Evolutionary conservation across 2,113 vertebrate species (phyloP).

Genomic region (Eublepharis macularius): DNA sequence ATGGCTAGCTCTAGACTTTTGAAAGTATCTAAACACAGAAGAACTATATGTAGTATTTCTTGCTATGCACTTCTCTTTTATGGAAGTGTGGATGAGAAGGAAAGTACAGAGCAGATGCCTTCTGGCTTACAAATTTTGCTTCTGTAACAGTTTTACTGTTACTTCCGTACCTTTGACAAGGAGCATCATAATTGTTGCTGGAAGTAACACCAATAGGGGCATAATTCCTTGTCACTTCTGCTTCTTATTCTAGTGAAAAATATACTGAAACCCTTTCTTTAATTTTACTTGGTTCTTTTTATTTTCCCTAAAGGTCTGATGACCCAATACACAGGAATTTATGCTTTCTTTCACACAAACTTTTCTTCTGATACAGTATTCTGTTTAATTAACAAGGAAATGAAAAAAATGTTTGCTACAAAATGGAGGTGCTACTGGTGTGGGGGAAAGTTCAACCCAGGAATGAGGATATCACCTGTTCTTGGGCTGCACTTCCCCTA

Average conservation of each 20-base stretch:
- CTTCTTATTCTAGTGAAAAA: neutral
- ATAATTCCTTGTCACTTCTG: neutral
- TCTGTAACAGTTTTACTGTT: neutral
- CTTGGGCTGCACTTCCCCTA: too few species aligned
- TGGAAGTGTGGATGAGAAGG: neutral
- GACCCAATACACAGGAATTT: neutral
- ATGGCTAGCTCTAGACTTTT: too few species aligned
- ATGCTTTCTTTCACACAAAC: neutral
- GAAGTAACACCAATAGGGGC: neutral
- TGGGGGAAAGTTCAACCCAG: neutral
- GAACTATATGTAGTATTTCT: neutral
- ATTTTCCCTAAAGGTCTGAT: neutral
- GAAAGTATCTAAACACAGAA: neutral
- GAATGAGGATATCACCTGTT: too few species aligned
- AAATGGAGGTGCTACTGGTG: too few species aligned
- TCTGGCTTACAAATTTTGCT: neutral
- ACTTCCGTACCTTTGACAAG: neutral
- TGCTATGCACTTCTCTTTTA: neutral
- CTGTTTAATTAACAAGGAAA: neutral
- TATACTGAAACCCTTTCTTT: slow-evolving; percentile 5
- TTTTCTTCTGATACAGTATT: neutral
- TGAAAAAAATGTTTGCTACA: neutral
- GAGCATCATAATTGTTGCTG: neutral
- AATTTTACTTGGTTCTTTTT: neutral
- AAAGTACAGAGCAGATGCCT: neutral